Evolutionary conservation across 1,140 invertebrate genomes (phyloP).

Genomic region (Nixonia krombeini): DNA sequence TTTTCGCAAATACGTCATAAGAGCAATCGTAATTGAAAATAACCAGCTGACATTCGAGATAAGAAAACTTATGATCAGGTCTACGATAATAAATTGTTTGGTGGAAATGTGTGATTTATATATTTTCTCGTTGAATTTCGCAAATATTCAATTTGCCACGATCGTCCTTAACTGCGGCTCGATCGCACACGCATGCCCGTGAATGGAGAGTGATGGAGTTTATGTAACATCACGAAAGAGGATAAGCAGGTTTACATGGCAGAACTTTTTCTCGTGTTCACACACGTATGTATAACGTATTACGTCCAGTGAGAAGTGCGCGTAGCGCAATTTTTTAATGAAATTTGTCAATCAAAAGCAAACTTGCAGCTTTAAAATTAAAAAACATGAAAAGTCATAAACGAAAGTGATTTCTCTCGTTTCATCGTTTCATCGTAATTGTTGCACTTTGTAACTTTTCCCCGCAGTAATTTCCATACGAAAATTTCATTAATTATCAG

Average conservation of each 20-base stretch:
- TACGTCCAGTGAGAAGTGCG: conserved; percentile 1
- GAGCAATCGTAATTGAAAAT: no score
- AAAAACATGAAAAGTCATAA: no score
- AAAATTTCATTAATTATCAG: no score
- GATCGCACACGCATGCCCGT: conserved; percentile 2
- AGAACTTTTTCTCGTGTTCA: conserved; percentile 1
- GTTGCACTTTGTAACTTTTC: no score
- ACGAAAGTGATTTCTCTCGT: no score
- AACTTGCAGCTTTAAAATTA: no score
- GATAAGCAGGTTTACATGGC: conserved; percentile 1
- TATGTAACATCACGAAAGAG: not conserved
- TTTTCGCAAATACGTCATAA: no score
- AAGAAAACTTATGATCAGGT: no score
- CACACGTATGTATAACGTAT: not conserved
- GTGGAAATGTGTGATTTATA: not conserved
- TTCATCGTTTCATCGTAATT: no score
- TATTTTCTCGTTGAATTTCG: not conserved
- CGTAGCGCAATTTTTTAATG: conserved; percentile 1
- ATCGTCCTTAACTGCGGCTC: not conserved
- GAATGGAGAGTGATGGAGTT: not conserved
- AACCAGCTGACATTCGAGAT: no score
- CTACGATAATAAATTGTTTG: no score
- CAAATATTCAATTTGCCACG: conserved; percentile 3
- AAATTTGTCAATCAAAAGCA: conserved; percentile 5
- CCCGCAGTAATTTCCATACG: no score